phyloP scores from a whole-genome alignment of 2,113 vertebrate species.

The Collichthys lucidus region DNA sequence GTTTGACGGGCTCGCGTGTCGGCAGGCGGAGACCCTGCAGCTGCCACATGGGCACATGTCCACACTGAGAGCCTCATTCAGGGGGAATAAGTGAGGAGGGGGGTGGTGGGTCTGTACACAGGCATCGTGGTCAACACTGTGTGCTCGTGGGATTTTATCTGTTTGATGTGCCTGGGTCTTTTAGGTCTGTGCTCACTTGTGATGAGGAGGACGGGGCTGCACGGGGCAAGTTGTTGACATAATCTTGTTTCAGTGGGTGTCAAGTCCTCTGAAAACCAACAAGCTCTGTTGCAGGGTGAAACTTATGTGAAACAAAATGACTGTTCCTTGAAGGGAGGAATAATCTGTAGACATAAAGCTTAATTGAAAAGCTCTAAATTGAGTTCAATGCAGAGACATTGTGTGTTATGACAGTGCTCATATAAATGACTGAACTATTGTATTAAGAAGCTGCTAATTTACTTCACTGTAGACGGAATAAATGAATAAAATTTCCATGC shows the following conservation, averaged over 20 bases:
- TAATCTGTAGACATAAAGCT: background rate
- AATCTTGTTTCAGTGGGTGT: constrained; percentile 33
- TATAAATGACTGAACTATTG: background rate
- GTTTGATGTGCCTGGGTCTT: constrained; percentile 30
- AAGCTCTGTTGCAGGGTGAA: background rate
- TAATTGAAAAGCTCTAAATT: background rate
- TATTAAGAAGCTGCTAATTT: background rate
- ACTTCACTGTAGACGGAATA: background rate
- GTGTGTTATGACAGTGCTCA: background rate
- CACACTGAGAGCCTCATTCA: constrained; percentile 43
- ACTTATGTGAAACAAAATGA: background rate
- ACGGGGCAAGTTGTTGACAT: constrained; percentile 30
- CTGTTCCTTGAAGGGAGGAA: background rate
- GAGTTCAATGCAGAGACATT: background rate
- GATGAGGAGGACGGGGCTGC: constrained; percentile 25
- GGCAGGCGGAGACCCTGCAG: constrained; percentile 55
- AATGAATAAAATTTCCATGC: background rate
- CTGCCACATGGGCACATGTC: constrained; percentile 57
- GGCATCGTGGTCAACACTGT: background rate
- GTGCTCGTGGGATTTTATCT: constrained; percentile 34
- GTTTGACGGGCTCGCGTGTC: constrained; percentile 60
- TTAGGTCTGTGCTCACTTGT: constrained; percentile 32
- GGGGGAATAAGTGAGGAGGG: constrained; percentile 3
- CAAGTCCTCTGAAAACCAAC: background rate
- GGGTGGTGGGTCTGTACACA: background rate